Base-by-base conservation (phyloP, 2,797 vertebrate genomes). In the Phataginus tricuspis region DNA sequence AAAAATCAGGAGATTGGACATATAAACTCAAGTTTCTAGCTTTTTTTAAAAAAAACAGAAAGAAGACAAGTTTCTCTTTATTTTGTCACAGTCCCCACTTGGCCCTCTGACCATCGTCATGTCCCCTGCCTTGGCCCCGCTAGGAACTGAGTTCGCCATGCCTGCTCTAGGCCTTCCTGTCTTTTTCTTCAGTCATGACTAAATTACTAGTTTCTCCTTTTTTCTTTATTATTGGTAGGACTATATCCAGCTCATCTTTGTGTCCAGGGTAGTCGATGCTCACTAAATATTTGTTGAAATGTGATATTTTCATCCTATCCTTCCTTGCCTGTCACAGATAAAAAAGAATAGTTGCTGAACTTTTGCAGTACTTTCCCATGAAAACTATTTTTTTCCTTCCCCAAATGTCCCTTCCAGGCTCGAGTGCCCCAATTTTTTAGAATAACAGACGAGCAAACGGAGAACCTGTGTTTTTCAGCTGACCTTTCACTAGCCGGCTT, bases 381-480 rank as follows among this genome's bases (percentile, higher is more conserved):
- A 80, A 69, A 69, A 13, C 72, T 86, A 86, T 55, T 13, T 88
- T 88, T 92, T 66, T 27, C 23, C 27, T 83, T 89, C 29, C 74
- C 25, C 29, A 42, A 16, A 64, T 53, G 82, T 63, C 57, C 39
- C 86, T 79, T 31, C 27, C 25, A 3, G 11, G 39, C 42, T 89
- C 51, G 49, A 55, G 15, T 11, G 18, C 51, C 15, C 64, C 9
- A 5, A 27, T 74, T 59, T 64, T 88, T 82, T 29, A 45, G n/a
- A 51, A 66, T 85, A 7, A 45, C 8, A 21, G 59, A 8, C 37
- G 31, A 78, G 83, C 68, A 78, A 64, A 55, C 2, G 13, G 86
- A 31, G 57, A 75, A 1, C 45, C 5, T 7, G 2, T 5, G 2
- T 31, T 68, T 85, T 64, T 63, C 14, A 18, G 53, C 2, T 51